phyloP scores from a whole-genome alignment of 92 coral and sea anemone genomes.

The Epizoanthus scotinus region DNA sequence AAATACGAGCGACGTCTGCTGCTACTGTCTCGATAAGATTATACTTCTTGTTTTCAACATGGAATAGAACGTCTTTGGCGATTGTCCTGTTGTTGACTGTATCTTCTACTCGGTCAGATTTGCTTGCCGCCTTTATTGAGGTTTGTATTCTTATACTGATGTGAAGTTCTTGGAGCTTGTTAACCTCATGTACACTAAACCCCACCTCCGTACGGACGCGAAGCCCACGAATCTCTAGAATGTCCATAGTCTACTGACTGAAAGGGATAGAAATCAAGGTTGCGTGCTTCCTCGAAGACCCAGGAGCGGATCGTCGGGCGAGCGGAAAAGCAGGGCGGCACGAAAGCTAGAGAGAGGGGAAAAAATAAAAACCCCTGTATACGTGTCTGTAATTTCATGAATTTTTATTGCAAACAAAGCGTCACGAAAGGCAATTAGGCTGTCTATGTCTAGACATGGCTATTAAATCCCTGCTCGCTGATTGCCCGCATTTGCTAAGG shows the following conservation, averaged over 20 bases:
- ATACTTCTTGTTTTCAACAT: slow-evolving; percentile 68
- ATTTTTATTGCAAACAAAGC: too few relatives aligned
- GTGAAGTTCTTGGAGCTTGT: slow-evolving; percentile 63
- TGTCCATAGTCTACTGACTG: slow-evolving; percentile 47
- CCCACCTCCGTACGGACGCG: slow-evolving; percentile 71
- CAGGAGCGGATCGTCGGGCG: too few relatives aligned
- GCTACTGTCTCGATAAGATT: slow-evolving; percentile 74
- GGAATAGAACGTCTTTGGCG: slow-evolving; percentile 57
- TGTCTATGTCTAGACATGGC: too few relatives aligned
- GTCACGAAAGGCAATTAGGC: too few relatives aligned
- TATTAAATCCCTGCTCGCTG: too few relatives aligned
- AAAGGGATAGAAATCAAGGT: too few relatives aligned
- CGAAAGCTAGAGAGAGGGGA: too few relatives aligned
- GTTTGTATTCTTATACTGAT: slow-evolving; percentile 47
- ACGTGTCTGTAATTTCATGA: too few relatives aligned
- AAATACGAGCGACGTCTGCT: slow-evolving; percentile 74
- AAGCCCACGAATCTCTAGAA: slow-evolving; percentile 51
- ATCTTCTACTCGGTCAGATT: slow-evolving; percentile 61
- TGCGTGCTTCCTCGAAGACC: too few relatives aligned
- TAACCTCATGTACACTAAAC: slow-evolving; percentile 57
- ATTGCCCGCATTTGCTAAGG: too few relatives aligned
- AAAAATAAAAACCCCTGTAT: too few relatives aligned
- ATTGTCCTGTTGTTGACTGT: slow-evolving; percentile 54
- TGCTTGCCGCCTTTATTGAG: slow-evolving; percentile 54
- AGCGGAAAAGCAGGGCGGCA: too few relatives aligned